Evolutionary conservation across 2,797 vertebrate genomes (phyloP), one percentile per base, ranked within the genome.

Genomic region (Poecile montanus): DNA sequence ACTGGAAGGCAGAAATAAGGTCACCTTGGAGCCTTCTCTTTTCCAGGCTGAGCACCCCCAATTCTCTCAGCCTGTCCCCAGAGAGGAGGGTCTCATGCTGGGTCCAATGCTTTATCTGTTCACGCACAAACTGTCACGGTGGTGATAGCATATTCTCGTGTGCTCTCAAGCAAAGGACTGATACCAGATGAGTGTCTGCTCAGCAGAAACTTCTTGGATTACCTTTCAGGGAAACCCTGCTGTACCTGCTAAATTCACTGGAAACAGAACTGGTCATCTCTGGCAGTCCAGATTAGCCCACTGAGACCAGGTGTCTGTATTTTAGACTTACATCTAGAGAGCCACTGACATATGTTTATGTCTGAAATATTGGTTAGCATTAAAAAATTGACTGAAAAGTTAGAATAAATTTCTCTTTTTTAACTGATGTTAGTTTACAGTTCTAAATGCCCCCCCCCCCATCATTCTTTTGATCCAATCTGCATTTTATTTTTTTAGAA

Each of bases 41-140:
- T 32, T 36, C 45, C 38, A 32, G 7, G 19, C 29, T 53, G 63
- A 61, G 5, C 29, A 51, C 23, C 4, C 13, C 10, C 7, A n/a
- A 2, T 27, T 68, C 29, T 19, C n/a, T 53, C n/a, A 76, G 29
- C 10, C 47, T 53, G 13, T 20, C 23, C 58, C 25, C n/a, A 13
- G 16, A n/a, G 47, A 18, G 53, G 27, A 58, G 2, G 5, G 8
- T 53, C 29, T 23, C 14, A 38, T 29, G 4, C 8, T 76, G 32
- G 3, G 9, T 30, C 47, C 32, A 51, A 3, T 44, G 10, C 11
- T 57, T 19, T 20, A 20, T 40, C 21, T 66, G 17, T 76, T 73
- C 68, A 54, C 38, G 60, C 29, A 70, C 29, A 68, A 76, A 32
- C 4, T 27, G 25, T 60, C 38, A 58, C 0, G 0, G 30, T 20